phyloP scores from a whole-genome alignment of 2,888 invertebrate genomes.

The Augiades crinisus region DNA sequence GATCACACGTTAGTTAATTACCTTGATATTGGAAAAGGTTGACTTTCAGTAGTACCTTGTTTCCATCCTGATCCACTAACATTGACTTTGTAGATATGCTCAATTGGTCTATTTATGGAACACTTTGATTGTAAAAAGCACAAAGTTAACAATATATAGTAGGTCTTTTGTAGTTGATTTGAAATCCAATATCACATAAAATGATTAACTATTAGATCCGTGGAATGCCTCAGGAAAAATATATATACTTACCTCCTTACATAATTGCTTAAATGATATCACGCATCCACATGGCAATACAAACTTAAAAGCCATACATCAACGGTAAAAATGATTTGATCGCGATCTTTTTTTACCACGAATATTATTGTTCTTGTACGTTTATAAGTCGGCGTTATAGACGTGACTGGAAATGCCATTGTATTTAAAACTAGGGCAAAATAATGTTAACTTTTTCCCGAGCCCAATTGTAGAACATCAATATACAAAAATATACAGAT shows the following conservation, averaged over 20 bases:
- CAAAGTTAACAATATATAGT: slow-evolving; percentile 48
- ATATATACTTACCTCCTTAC: slow-evolving; percentile 13
- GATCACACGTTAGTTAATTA: background rate
- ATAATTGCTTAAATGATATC: slow-evolving; percentile 22
- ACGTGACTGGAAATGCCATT: too few species aligned
- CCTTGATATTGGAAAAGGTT: background rate
- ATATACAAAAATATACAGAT: too few species aligned
- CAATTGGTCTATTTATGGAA: slow-evolving; percentile 41
- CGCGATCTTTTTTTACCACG: too few species aligned
- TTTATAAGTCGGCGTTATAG: too few species aligned
- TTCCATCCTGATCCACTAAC: slow-evolving; percentile 74
- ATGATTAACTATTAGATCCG: too few species aligned
- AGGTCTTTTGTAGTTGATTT: slow-evolving; percentile 52
- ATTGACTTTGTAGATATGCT: slow-evolving; percentile 62
- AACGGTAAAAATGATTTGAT: too few species aligned
- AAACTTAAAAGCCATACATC: too few species aligned
- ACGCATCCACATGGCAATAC: too few species aligned
- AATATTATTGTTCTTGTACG: too few species aligned
- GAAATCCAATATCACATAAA: slow-evolving; percentile 55
- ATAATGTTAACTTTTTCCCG: too few species aligned
- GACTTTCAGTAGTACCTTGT: slow-evolving; percentile 24
- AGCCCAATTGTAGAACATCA: too few species aligned
- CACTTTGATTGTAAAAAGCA: slow-evolving; percentile 60
- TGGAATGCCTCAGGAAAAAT: slow-evolving; percentile 61
- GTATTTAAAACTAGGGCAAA: too few species aligned